phyloP scores from a whole-genome alignment of 1,140 invertebrate genomes.

The Trichonephila clavipes region DNA sequence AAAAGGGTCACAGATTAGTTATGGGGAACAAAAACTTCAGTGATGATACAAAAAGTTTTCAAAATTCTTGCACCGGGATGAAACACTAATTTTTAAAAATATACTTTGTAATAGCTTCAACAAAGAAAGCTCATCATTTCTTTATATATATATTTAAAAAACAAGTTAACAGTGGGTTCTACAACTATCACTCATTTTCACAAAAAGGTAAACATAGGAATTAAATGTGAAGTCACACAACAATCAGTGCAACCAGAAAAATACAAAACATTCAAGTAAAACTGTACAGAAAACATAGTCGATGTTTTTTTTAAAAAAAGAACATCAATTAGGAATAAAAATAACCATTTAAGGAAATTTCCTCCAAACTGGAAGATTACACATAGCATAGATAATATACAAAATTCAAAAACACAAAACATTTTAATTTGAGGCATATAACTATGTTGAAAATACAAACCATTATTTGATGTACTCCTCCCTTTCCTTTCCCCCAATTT shows the following conservation, averaged over 20 bases:
- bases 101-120: slow-evolving; percentile 33
- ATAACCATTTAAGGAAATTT: slow-evolving; percentile 6
- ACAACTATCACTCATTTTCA: no score
- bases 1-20: background rate
- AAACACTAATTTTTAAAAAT: slow-evolving; percentile 8
- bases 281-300: background rate
- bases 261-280: background rate
- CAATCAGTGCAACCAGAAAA: background rate
- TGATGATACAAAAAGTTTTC: background rate
- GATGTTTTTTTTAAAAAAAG: background rate
- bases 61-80: background rate
- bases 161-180: no score
- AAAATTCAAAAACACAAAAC: background rate
- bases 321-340: slow-evolving; percentile 3
- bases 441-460: background rate
- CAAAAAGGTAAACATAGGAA: background rate
- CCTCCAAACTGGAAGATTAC: background rate
- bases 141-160: no score
- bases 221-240: background rate
- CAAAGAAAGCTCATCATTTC: slow-evolving; percentile 27
- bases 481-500: background rate
- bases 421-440: background rate
- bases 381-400: background rate
- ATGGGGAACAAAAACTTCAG: background rate
- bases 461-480: background rate